Evolutionary conservation across 2,888 invertebrate genomes (phyloP).

Genomic region (Carterocephalus palaemon): DNA sequence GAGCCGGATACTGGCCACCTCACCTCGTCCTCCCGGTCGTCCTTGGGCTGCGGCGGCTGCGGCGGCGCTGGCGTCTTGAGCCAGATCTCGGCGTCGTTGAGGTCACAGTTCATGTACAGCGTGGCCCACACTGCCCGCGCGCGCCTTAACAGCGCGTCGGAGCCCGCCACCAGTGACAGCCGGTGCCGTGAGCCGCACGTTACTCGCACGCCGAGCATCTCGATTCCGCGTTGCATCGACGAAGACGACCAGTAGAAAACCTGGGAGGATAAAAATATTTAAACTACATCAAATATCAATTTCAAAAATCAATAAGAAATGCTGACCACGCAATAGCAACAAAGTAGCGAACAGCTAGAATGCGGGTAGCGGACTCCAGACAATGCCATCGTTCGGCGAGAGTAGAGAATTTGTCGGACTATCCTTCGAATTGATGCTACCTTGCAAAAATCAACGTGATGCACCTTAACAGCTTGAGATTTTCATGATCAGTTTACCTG

Average conservation of each 20-base stretch:
- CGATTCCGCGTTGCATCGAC: conserved; percentile 94
- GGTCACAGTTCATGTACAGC: conserved; percentile 94
- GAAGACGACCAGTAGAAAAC: conserved; percentile 99
- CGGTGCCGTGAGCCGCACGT: conserved; percentile 89
- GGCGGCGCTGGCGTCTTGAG: conserved; percentile 84
- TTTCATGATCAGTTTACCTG: conserved; percentile 67
- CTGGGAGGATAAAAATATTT: no score
- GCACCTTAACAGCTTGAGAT: no score
- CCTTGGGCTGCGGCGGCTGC: conserved; percentile 33
- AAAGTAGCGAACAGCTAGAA: no score
- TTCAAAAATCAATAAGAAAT: neutral
- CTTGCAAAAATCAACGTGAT: no score
- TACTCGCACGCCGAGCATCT: conserved; percentile 88
- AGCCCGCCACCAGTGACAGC: conserved; percentile 84
- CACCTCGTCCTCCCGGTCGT: conserved; percentile 52
- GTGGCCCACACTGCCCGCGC: conserved; percentile 95
- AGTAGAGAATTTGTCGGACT: no score
- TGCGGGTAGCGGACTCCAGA: no score
- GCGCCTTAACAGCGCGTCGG: conserved; percentile 90
- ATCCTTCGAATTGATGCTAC: no score
- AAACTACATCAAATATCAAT: no score
- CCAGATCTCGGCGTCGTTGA: conserved; percentile 96
- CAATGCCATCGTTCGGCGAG: no score
- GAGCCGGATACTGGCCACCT: no score
- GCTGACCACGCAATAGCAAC: neutral